Conservation (phyloP, 2,113 vertebrate species). For the Coptodon rendalli region DNA sequence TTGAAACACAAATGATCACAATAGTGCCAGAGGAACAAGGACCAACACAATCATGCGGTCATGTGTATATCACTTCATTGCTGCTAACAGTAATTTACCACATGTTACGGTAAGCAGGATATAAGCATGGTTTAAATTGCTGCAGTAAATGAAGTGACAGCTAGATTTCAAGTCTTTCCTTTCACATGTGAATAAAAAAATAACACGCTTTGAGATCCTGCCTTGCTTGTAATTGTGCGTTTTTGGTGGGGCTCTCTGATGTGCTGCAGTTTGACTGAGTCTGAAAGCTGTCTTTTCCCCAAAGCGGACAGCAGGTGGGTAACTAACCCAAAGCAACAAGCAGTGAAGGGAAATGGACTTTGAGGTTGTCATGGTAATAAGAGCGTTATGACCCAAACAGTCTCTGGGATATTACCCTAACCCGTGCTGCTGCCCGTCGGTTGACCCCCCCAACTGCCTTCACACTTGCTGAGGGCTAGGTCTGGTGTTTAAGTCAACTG, state of each 20-base stretch:
- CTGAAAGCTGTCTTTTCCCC: slow-evolving; percentile 23
- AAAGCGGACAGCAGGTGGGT: slow-evolving; percentile 52
- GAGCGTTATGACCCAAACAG: slow-evolving; percentile 57
- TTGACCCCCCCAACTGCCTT: neutral
- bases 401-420: slow-evolving; percentile 22
- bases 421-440: neutral
- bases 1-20: neutral
- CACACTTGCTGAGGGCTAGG: slow-evolving; percentile 6
- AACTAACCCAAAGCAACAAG: slow-evolving; percentile 45
- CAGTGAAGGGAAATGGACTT: slow-evolving; percentile 44
- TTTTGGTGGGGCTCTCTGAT: slow-evolving; percentile 13
- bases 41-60: neutral
- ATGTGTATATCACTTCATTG: neutral
- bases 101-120: neutral
- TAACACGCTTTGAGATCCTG: neutral
- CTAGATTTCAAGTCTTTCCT: neutral
- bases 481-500: slow-evolving; percentile 20
- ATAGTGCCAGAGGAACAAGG: neutral
- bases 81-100: neutral
- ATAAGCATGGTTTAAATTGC: neutral
- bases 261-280: neutral
- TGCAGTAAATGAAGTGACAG: neutral
- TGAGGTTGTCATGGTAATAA: slow-evolving; percentile 53
- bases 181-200: neutral
- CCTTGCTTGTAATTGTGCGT: neutral